Base-by-base conservation (phyloP, 2,797 vertebrate species). In the Oophaga sylvatica region DNA sequence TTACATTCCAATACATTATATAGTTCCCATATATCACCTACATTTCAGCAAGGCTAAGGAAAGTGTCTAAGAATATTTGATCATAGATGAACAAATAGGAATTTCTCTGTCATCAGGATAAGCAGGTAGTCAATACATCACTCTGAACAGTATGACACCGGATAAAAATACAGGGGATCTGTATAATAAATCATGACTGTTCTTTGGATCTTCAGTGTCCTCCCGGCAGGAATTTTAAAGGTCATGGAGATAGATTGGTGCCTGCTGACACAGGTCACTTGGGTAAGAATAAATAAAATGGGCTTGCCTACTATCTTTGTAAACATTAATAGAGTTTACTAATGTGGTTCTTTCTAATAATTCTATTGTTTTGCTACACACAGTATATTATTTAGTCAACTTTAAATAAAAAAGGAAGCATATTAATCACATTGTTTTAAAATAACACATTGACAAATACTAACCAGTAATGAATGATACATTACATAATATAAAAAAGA, bases 41-140 rank as follows among this genome's bases (percentile, higher is more conserved):
- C 41, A 81, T 88, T 88, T 88, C 87, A 85, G 45, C 67, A 81
- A 48, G 48, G 70, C 41, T 79, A 56, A 62, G 81, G 45, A 84
- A 79, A 84, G 75, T 78, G 76, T 80, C 68, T 79, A 20, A 62
- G 31, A 59, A 63, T 67, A 83, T 80, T 84, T 80, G 82, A 88
- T 80, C 67, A 73, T 63, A 65, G 57, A 87, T 81, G 56, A 79
- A 84, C 87, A 84, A 84, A 88, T 84, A 67, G 76, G 82, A 70
- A 80, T 85, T 88, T 84, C 77, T 85, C 65, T 80, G 77, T 73
- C 87, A 80, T 71, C 59, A 88, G 83, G 82, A 75, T 79, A 80
- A 80, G 41, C 67, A 88, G 76, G 87, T 84, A 88, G 41, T 65
- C 68, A 73, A 80, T 88, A 45, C 87, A 83, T 84, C 87, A 88